Conservation (phyloP, 2,888 invertebrate genomes). For the Myathropa florea region DNA sequence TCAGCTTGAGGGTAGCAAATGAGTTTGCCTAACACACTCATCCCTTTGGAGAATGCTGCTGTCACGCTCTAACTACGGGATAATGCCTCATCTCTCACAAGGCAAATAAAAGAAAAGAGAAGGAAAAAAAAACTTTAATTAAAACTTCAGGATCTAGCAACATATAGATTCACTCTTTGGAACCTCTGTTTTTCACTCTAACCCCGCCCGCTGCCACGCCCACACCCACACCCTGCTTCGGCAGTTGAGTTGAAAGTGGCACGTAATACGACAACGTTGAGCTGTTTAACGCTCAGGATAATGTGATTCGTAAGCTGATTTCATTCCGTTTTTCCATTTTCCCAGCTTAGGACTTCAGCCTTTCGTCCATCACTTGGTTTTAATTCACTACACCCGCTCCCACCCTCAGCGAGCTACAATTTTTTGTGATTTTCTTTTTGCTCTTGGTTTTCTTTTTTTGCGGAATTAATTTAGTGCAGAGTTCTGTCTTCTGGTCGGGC, state of each 20-base stretch:
- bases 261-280: constrained; percentile 24
- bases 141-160: constrained; percentile 33
- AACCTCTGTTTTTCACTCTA: constrained; percentile 18
- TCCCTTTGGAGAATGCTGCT: not conserved
- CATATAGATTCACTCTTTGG: constrained; percentile 11
- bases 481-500: constrained; percentile 56
- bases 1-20: not conserved
- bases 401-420: not conserved
- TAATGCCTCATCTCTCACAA: constrained; percentile 26
- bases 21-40: not conserved
- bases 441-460: constrained; percentile 6
- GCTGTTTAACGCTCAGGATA: constrained; percentile 51
- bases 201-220: not conserved
- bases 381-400: not conserved
- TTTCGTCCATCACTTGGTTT: constrained; percentile 19
- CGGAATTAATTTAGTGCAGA: constrained; percentile 63
- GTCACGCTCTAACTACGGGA: constrained; percentile 8
- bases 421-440: not conserved
- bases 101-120: not conserved
- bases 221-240: not conserved
- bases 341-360: constrained; percentile 18
- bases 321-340: constrained; percentile 31
- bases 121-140: constrained; percentile 60
- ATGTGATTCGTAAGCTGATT: constrained; percentile 54
- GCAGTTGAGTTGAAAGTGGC: not conserved